These are phyloP conservation scores for Onychomys arenicola DNA, from an alignment of 2,797 vertebrate genomes.

Conservation along the genomic window DNA sequence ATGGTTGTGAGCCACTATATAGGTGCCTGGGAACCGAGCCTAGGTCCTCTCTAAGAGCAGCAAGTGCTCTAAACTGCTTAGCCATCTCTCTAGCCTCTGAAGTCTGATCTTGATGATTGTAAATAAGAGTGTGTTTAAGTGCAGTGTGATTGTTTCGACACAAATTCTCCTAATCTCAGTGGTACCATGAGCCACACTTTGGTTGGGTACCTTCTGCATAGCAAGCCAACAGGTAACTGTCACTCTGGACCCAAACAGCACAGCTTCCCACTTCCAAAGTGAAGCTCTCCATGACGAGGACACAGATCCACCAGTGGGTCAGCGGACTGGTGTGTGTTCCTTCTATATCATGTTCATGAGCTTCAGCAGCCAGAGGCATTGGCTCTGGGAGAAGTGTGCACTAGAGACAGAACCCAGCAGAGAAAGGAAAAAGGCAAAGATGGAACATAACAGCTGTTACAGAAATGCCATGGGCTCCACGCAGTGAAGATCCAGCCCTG, in stretches of 20 bases:
- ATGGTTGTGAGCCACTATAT: background rate
- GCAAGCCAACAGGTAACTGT: background rate
- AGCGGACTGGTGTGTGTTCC: background rate
- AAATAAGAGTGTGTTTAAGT: constrained; percentile 34
- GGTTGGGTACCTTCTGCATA: background rate
- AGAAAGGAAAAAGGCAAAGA: background rate
- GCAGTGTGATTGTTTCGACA: constrained; percentile 19
- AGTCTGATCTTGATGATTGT: constrained; percentile 57
- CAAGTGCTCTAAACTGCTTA: background rate
- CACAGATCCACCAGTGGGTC: background rate
- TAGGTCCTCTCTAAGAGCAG: background rate
- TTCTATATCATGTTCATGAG: background rate
- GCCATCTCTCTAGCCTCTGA: background rate
- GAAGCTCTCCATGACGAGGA: background rate
- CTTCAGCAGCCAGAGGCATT: background rate
- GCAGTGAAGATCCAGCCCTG: background rate
- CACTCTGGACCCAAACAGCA: background rate
- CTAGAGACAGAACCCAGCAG: background rate
- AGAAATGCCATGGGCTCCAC: background rate
- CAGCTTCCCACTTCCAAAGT: constrained; percentile 12
- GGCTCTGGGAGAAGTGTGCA: background rate
- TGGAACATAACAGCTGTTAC: background rate
- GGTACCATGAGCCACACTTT: background rate
- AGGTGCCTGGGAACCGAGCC: background rate
- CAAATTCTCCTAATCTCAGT: background rate